Evolutionary conservation across 2,888 invertebrate species (phyloP), one percentile per base, ranked within the genome.

Genomic region (Sinopyrophorus schimmeli): DNA sequence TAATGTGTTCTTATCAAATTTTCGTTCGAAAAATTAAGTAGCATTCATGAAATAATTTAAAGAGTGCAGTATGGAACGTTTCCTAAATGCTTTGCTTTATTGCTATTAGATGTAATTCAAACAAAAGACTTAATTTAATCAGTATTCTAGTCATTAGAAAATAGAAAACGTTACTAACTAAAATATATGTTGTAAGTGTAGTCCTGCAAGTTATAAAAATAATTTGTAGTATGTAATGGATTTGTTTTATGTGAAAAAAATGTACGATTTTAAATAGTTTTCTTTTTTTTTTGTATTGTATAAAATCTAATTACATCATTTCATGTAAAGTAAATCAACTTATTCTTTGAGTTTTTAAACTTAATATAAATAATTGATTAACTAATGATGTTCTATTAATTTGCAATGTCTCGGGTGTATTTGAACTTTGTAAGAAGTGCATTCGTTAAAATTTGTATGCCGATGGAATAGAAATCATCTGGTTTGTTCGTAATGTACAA

Each of bases 71-170:
- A 14, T 34, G 14, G 32, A 40, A 51, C 28, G 37, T 50, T 48
- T 56, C 55, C 55, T 53, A 51, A 38, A 35, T 57, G 56, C 55
- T 60, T 57, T 60, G 54, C 56, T 55, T 58, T 55, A 54, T 44
- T 50, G 55, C 55, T 54, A 43, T 50, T 60, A 60, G 54, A 57
- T 55, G 57, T 59, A 54, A 52, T 49, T 50, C 55, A 57, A 56
- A 58, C 53, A 60, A 63, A 65, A 65, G 64, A 66, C 66, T 66
- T 66, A 64, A 62, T 63, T 63, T 66, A 58, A 66, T 63, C 66
- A 65, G 64, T 66, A 66, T 66, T 66, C 66, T 66, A 66, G 66
- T 66, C 66, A 66, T 60, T 65, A 65, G 61, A 48, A 61, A 57
- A 62, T 54, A 57, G 58, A 60, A 53, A 43, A 40, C 46, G 58